Base-by-base conservation (phyloP, 2,797 vertebrate genomes). In the Esox masquinongy region DNA sequence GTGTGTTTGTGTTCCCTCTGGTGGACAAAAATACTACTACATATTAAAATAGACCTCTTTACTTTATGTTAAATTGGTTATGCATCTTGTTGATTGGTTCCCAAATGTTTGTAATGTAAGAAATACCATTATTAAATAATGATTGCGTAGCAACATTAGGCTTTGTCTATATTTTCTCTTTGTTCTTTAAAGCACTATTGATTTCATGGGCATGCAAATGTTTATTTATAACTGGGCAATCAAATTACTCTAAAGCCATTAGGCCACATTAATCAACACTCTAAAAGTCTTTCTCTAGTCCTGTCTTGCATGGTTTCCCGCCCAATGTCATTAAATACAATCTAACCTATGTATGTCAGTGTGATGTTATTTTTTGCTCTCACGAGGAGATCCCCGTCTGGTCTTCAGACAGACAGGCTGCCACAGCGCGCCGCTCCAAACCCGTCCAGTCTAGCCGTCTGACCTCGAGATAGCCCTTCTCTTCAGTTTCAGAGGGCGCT, bases 361-460 rank as follows among this genome's bases (percentile, higher is more conserved):
- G 63, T 76, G 82, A 34, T 78, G 78, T 78, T 84, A 84, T 85
- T 86, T 83, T 71, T 70, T 61, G 68, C 74, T 53, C 74, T 73
- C 72, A 77, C 59, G 63, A 61, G 69, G 71, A 24, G 51, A 59
- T 53, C 39, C 79, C 70, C 70, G 73, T 61, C 26, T n/a, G 26
- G 53, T 50, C 63, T 73, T 68, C 82, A 85, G 84, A 81, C 77
- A 74, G 83, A 84, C 81, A 69, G 85, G 77, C 84, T 31, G 69
- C 47, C 69, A 77, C 78, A 39, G 66, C 17, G 66, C 34, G 15
- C 66, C 49, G 61, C 80, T 78, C 78, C 83, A 80, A 82, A 12
- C 73, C 56, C 61, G 77, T 80, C 39, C 64, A 51, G 83, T 84
- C 85, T 80, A 81, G 83, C 80, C 77, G 84, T 80, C 85, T 89